A percentile compares a stretch with the other conserved stretches of the same genome.
Conservation (phyloP, 2,888 invertebrate genomes). For the Eledona agricola region DNA sequence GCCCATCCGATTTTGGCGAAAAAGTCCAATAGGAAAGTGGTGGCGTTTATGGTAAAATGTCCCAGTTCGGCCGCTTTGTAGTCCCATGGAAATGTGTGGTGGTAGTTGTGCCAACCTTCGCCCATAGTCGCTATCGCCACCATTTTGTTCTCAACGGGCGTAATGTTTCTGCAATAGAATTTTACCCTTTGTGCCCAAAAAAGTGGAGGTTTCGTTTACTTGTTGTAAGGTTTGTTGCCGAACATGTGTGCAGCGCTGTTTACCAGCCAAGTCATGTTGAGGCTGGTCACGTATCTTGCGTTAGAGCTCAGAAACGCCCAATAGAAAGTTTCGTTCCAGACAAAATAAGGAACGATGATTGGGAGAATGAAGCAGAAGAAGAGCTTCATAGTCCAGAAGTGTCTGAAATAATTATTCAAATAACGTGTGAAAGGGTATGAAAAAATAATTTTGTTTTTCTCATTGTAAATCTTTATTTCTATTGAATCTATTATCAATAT, state of each 20-base stretch:
- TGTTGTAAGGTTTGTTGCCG: conserved; percentile 81
- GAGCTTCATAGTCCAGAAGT: conserved; percentile 80
- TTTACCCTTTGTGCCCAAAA: no score
- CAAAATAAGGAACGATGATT: conserved; percentile 76
- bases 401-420: no score
- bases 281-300: conserved; percentile 68
- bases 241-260: conserved; percentile 84
- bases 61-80: conserved; percentile 90
- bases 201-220: conserved; percentile 69
- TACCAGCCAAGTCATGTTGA: conserved; percentile 84
- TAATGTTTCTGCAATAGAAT: conserved; percentile 82
- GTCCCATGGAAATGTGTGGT: conserved; percentile 94
- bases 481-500: no score
- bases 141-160: conserved; percentile 78
- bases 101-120: conserved; percentile 95
- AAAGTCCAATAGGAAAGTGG: conserved; percentile 74
- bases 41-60: conserved; percentile 68
- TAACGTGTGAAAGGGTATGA: no score
- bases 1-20: conserved; percentile 78
- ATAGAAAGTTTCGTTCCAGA: conserved; percentile 64
- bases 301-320: conserved; percentile 49
- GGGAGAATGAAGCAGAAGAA: conserved; percentile 84
- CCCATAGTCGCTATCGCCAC: conserved; percentile 81
- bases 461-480: no score
- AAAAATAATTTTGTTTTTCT: no score